These are phyloP conservation scores for Fulmarus glacialis DNA, from an alignment of 2,113 vertebrate species.

Conservation along the genomic window DNA sequence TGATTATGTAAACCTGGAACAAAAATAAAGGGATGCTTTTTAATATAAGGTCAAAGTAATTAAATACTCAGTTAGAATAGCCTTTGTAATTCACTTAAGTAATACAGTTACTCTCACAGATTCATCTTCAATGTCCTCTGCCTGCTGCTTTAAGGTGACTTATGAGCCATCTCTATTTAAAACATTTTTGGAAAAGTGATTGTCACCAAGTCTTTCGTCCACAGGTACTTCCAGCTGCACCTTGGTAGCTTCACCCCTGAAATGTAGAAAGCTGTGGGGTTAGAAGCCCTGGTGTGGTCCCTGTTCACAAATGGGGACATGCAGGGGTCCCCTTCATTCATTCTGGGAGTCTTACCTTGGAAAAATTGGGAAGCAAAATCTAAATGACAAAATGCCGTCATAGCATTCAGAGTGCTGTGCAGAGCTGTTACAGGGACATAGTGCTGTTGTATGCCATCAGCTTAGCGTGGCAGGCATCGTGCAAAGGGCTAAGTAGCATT, in stretches of 20 bases:
- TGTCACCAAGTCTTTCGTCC: neutral
- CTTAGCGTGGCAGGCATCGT: fast-evolving
- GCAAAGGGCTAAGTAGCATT: neutral
- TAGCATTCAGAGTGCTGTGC: too few relatives aligned
- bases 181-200: neutral
- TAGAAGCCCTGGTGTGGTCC: neutral
- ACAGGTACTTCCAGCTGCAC: neutral
- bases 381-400: fast-evolving
- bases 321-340: fast-evolving
- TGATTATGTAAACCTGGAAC: conserved; percentile 28
- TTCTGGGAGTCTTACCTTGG: neutral
- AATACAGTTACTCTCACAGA: neutral
- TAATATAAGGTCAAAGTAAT: neutral
- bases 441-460: too few relatives aligned
- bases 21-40: conserved; percentile 33
- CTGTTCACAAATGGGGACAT: too few relatives aligned
- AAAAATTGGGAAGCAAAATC: neutral
- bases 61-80: conserved; percentile 17
- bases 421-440: fast-evolving
- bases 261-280: neutral
- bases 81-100: conserved; percentile 10
- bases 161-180: neutral
- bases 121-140: neutral
- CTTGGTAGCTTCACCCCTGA: neutral
- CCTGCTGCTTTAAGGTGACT: conserved; percentile 10